Percentiles rank a stretch among this genome's conserved stretches.
Evolutionary conservation across 64 coral and sea anemone genomes (phyloP).

Genomic region (Hydrozoanthus tunicans): DNA sequence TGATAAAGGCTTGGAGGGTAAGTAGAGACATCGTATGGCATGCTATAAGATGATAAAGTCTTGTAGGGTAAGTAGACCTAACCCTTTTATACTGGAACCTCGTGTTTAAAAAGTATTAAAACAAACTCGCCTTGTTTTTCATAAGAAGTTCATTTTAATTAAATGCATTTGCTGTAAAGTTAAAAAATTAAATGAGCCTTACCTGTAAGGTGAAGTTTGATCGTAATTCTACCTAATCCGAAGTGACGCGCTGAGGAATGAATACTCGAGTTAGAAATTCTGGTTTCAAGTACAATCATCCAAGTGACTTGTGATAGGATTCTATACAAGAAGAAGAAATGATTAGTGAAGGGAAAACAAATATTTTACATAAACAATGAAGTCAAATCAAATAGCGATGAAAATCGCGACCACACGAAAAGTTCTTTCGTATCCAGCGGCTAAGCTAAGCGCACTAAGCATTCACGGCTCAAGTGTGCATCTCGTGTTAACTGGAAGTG

Average conservation of each 20-base stretch:
- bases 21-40: neutral
- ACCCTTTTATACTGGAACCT: no score
- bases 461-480: neutral
- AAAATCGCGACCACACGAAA: neutral
- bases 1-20: slow-evolving; percentile 99
- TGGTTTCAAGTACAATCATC: neutral
- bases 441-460: neutral
- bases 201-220: no score
- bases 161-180: no score
- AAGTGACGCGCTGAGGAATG: no score
- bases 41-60: no score
- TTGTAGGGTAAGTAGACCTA: no score
- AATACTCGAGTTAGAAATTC: no score
- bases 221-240: no score
- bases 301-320: neutral
- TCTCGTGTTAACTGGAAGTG: neutral
- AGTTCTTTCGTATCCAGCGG: neutral
- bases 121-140: no score
- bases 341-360: neutral
- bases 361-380: neutral
- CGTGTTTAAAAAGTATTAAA: no score
- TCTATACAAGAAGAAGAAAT: neutral
- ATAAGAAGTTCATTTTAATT: no score
- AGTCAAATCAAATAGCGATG: neutral
- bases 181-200: no score